Evolutionary conservation across 2,797 vertebrate species (phyloP).

Genomic region (Morelia viridis): DNA sequence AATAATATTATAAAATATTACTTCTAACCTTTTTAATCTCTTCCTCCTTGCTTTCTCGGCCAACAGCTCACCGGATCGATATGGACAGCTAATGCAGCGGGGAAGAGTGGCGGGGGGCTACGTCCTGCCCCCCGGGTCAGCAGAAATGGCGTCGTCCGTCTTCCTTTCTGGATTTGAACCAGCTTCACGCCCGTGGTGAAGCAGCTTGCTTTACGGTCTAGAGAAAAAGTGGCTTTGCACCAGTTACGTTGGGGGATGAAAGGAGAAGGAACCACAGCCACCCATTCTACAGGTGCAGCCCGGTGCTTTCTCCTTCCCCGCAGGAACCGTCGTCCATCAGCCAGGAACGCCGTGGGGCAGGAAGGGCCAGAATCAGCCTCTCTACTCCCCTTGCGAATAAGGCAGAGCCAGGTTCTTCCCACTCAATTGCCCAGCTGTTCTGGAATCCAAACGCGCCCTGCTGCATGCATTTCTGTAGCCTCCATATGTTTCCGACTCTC

Average conservation of each 20-base stretch:
- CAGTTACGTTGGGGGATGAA: conserved; percentile 52
- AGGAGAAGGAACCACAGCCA: conserved; percentile 37
- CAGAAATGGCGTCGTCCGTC: conserved; percentile 34
- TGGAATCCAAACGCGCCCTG: background rate
- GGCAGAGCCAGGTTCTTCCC: background rate
- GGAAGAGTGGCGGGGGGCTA: conserved; percentile 33
- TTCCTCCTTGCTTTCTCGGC: background rate
- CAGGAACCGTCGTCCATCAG: background rate
- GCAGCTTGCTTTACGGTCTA: conserved; percentile 64
- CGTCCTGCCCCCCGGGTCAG: conserved; percentile 31
- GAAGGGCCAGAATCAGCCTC: background rate
- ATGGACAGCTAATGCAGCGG: conserved; percentile 81
- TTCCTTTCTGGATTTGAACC: conserved; percentile 47
- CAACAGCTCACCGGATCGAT: conserved; percentile 94
- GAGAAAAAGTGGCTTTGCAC: conserved; percentile 54
- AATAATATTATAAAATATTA: background rate
- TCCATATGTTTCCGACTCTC: background rate
- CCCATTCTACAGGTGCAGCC: background rate
- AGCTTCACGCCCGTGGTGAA: conserved; percentile 57
- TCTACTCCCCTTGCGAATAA: background rate
- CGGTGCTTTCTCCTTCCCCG: background rate
- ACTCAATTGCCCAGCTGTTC: background rate
- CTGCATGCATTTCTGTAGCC: background rate
- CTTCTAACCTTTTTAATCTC: background rate
- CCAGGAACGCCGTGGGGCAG: background rate